Conservation (phyloP, 2,888 invertebrate species). For the Mystacides longicornis region DNA sequence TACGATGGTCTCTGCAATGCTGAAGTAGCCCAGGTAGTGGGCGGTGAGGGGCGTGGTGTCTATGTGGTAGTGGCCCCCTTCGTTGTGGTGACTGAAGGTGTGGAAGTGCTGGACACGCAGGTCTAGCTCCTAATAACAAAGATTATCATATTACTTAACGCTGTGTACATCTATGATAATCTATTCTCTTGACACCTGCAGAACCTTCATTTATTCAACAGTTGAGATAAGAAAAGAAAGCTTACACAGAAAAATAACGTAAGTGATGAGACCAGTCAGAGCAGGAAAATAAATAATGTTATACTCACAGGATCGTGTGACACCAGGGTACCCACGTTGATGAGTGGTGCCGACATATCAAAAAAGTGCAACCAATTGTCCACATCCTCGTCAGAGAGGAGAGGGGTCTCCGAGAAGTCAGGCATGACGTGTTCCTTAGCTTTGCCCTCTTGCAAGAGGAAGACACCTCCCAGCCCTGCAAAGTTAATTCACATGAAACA, state of each 20-base stretch:
- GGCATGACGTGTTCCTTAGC: constrained; percentile 94
- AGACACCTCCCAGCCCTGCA: constrained; percentile 80
- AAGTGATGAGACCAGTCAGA: too few relatives aligned
- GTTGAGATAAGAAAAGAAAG: too few relatives aligned
- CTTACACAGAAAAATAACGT: too few relatives aligned
- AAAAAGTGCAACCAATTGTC: constrained; percentile 88
- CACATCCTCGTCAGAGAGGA: constrained; percentile 65
- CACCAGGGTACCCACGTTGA: constrained; percentile 81
- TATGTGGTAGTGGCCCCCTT: constrained; percentile 95
- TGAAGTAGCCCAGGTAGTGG: constrained; percentile 87
- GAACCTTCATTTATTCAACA: too few relatives aligned
- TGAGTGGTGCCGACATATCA: constrained; percentile 82
- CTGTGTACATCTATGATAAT: too few relatives aligned
- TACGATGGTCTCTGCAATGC: constrained; percentile 62
- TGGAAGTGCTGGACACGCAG: constrained; percentile 95
- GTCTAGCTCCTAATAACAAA: constrained; percentile 65
- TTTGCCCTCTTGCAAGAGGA: constrained; percentile 73
- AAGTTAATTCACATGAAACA: too few relatives aligned
- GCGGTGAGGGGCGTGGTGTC: constrained; percentile 85
- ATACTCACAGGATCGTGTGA: constrained; percentile 70
- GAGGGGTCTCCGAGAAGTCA: constrained; percentile 72
- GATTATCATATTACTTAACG: too few relatives aligned
- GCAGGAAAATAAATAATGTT: too few relatives aligned
- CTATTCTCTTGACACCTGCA: too few relatives aligned
- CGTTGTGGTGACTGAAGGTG: constrained; percentile 73